A percentile compares a stretch with the other conserved stretches of the same genome.
These are phyloP conservation scores for Huso huso DNA, from an alignment of 2,797 vertebrate genomes.

Conservation along the genomic window DNA sequence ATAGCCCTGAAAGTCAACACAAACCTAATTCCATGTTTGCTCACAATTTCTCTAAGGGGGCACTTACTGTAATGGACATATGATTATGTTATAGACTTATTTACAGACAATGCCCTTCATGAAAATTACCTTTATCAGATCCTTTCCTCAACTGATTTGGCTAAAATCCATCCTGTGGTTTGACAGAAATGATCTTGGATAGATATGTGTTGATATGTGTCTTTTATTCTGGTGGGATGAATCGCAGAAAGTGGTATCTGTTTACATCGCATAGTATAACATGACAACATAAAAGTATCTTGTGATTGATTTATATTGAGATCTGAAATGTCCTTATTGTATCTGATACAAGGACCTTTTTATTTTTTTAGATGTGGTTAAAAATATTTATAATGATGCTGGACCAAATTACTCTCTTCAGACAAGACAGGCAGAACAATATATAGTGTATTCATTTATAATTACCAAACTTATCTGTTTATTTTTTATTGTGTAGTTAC, in stretches of 20 bases:
- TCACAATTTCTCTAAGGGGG: neutral
- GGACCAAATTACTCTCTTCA: neutral
- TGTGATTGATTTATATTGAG: conserved; percentile 29
- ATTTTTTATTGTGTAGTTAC: too few species aligned
- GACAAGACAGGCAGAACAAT: too few species aligned
- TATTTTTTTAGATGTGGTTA: neutral
- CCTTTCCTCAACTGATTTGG: neutral
- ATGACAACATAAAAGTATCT: conserved; percentile 18
- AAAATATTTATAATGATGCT: conserved; percentile 1
- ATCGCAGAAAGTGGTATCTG: conserved; percentile 26
- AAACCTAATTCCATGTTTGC: neutral
- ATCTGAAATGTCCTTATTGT: conserved; percentile 6
- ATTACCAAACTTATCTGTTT: too few species aligned
- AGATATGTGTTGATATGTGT: conserved; percentile 18
- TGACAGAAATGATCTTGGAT: conserved; percentile 9
- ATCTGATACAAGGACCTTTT: conserved; percentile 4
- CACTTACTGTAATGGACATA: neutral
- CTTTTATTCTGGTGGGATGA: conserved; percentile 23
- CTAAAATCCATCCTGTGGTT: conserved; percentile 1
- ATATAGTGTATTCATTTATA: too few species aligned
- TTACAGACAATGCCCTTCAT: neutral
- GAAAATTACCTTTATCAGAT: neutral
- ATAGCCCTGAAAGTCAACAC: too few species aligned
- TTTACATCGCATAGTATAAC: conserved; percentile 30
- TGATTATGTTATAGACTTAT: neutral